A percentile compares a stretch with the other conserved stretches of the same genome.
phyloP scores from a whole-genome alignment of 2,113 vertebrate species.

The Eurypyga helias region DNA sequence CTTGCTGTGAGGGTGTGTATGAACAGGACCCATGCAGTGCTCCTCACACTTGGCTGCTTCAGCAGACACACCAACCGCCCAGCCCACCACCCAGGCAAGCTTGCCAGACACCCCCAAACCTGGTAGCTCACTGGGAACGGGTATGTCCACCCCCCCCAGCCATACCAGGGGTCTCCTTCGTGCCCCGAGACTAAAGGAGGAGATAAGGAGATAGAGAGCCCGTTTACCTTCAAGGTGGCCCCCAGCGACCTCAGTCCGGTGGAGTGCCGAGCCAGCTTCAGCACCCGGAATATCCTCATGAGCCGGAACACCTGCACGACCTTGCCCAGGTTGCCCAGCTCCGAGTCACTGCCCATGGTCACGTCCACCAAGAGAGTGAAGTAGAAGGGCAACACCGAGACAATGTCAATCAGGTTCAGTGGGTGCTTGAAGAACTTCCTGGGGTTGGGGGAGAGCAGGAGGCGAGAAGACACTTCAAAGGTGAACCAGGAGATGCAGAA shows the following conservation, averaged over 20 bases:
- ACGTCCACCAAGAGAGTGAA: constrained; percentile 88
- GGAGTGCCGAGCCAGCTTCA: constrained; percentile 96
- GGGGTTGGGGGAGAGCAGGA: constrained; percentile 90
- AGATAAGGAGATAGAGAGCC: background rate
- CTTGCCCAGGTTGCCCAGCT: constrained; percentile 88
- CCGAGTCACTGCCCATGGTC: constrained; percentile 78
- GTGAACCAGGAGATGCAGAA: constrained; percentile 98
- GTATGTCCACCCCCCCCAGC: background rate
- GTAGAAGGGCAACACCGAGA: constrained; percentile 93
- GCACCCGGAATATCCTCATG: constrained; percentile 95
- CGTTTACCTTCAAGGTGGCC: constrained; percentile 90
- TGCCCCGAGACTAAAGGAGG: background rate
- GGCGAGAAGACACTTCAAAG: constrained; percentile 91
- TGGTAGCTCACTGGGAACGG: background rate
- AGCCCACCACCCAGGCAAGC: background rate
- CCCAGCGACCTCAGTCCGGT: constrained; percentile 93
- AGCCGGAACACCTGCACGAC: constrained; percentile 94
- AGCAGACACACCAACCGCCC: background rate
- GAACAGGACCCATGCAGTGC: background rate
- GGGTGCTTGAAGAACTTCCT: constrained; percentile 93
- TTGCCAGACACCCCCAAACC: background rate
- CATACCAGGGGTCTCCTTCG: background rate
- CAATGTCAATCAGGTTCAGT: constrained; percentile 93
- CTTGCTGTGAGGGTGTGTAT: background rate
- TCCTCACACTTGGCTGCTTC: background rate